These are phyloP conservation scores for Lampris incognitus DNA, from an alignment of 2,113 vertebrate genomes.

Conservation along the genomic window DNA sequence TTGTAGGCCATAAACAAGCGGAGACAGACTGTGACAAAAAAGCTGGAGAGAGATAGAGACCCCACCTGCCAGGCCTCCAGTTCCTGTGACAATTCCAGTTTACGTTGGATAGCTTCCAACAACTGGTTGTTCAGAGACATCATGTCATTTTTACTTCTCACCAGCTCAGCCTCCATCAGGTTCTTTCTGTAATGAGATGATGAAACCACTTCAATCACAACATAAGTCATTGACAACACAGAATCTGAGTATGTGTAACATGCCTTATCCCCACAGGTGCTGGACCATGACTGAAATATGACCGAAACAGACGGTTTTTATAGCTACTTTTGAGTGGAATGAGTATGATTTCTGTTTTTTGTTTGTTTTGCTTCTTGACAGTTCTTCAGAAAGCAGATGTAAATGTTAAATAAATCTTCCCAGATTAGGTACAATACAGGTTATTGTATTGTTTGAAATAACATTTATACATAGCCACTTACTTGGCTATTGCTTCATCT, in stretches of 20 bases:
- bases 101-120: slow-evolving; percentile 87
- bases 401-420: too few species aligned
- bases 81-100: slow-evolving; percentile 87
- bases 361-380: too few species aligned
- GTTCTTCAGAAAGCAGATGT: too few species aligned
- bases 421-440: too few species aligned
- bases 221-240: background rate
- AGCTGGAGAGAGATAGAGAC: background rate
- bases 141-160: slow-evolving; percentile 82
- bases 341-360: too few species aligned
- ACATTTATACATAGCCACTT: slow-evolving; percentile 30
- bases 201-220: slow-evolving; percentile 20
- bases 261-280: background rate
- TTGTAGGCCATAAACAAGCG: background rate
- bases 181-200: slow-evolving; percentile 79
- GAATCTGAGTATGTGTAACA: background rate
- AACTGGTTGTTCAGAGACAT: slow-evolving; percentile 86
- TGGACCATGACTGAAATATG: background rate
- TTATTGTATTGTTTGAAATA: too few species aligned
- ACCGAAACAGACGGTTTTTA: too few species aligned
- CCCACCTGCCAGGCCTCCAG: slow-evolving; percentile 90
- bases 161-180: slow-evolving; percentile 85
- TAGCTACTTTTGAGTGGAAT: too few species aligned
- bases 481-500: slow-evolving; percentile 89
- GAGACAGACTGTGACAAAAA: background rate